These are phyloP conservation scores for Cherax destructor DNA, from an alignment of 1,140 invertebrate genomes.

Conservation along the genomic window DNA sequence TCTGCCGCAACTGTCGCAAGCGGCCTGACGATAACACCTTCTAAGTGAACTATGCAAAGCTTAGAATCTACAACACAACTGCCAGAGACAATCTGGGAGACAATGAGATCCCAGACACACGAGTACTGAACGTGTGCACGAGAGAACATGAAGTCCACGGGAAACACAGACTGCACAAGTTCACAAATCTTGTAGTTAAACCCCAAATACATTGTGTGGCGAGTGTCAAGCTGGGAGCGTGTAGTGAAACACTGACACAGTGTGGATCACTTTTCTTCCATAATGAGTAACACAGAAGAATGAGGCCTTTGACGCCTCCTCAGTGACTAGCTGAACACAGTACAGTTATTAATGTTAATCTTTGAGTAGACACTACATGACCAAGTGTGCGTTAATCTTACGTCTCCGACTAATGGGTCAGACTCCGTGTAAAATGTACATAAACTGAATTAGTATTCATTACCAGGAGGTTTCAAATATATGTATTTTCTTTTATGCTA, in stretches of 20 bases:
- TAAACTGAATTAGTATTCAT: constrained; percentile 10
- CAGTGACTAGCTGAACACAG: not conserved
- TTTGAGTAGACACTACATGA: not conserved
- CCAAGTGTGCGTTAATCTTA: constrained; percentile 7
- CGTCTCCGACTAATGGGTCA: not conserved
- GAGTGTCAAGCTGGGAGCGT: not conserved
- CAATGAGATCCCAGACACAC: not conserved
- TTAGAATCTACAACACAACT: not conserved
- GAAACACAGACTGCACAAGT: constrained; percentile 32
- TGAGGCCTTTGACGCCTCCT: not conserved
- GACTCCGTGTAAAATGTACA: constrained; percentile 29
- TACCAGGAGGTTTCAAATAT: not conserved
- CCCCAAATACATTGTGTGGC: not conserved
- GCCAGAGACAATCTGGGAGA: not conserved
- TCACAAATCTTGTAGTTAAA: not conserved
- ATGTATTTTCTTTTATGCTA: not conserved
- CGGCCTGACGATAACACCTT: constrained; percentile 71
- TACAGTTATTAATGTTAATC: constrained; percentile 15
- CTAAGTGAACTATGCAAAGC: constrained; percentile 46
- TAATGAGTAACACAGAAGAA: constrained; percentile 13
- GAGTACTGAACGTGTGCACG: not conserved
- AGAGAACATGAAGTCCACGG: not conserved
- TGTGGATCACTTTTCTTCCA: constrained; percentile 28
- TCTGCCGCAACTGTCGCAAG: constrained; percentile 77
- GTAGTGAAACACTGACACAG: not conserved